A percentile compares a stretch with the other conserved stretches of the same genome.
phyloP scores from a whole-genome alignment of 2,113 vertebrate species.

The Crotalus helleri region DNA sequence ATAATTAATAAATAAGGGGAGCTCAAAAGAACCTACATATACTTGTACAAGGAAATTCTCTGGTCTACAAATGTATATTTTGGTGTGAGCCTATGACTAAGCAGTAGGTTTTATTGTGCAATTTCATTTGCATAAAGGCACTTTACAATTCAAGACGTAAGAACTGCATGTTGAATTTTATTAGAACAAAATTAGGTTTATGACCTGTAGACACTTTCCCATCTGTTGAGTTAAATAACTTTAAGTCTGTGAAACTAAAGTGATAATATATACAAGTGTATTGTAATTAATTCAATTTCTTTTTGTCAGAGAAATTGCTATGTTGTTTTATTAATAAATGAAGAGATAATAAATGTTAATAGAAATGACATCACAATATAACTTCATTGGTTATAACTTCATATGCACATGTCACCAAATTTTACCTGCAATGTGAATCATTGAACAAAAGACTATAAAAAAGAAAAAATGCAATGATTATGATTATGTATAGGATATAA shows the following conservation, averaged over 20 bases:
- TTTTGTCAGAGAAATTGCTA: slow-evolving; percentile 15
- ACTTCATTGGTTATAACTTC: neutral
- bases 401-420: neutral
- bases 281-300: slow-evolving; percentile 65
- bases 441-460: neutral
- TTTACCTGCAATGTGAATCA: slow-evolving; percentile 4
- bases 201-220: slow-evolving; percentile 63
- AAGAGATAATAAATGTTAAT: neutral
- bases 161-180: slow-evolving; percentile 65
- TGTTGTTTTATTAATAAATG: neutral
- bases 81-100: slow-evolving; percentile 45
- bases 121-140: slow-evolving; percentile 53
- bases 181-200: slow-evolving; percentile 62
- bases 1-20: no score
- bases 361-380: neutral
- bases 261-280: slow-evolving; percentile 35
- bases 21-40: neutral
- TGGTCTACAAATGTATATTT: slow-evolving; percentile 40
- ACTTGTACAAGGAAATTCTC: slow-evolving; percentile 21
- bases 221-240: slow-evolving; percentile 63
- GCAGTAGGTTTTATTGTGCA: slow-evolving; percentile 51
- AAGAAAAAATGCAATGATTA: neutral
- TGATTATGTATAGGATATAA: neutral
- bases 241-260: slow-evolving; percentile 52
- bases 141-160: slow-evolving; percentile 60